A percentile compares a stretch with the other conserved stretches of the same genome.
phyloP scores from a whole-genome alignment of 1,140 invertebrate genomes.

The Lethrus apterus region DNA sequence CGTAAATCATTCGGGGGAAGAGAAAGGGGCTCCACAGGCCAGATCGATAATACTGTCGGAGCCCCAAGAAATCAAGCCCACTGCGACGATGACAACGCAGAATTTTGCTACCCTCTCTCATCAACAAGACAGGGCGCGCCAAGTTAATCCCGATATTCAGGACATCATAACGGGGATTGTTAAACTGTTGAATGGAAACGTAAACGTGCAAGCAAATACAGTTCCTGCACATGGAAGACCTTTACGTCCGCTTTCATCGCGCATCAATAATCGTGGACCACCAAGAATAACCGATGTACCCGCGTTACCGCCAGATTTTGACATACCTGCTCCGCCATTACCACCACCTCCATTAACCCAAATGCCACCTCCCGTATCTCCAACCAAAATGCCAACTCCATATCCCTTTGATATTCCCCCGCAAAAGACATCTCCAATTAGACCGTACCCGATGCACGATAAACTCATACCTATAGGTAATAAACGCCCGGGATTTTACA shows the following conservation, averaged over 20 bases:
- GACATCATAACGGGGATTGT: conserved; percentile 87
- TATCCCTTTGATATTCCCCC: conserved; percentile 62
- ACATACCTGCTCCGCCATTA: conserved; percentile 48
- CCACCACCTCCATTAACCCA: conserved; percentile 43
- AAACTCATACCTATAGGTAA: conserved; percentile 56
- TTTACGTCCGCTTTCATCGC: conserved; percentile 50
- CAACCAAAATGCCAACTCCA: conserved; percentile 51
- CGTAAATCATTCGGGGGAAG: conserved; percentile 55
- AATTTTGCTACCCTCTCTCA: conserved; percentile 35
- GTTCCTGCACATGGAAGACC: conserved; percentile 46
- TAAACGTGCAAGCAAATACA: conserved; percentile 68
- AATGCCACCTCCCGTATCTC: conserved; percentile 44
- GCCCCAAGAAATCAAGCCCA: conserved; percentile 51
- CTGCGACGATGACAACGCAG: conserved; percentile 41
- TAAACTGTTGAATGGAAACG: conserved; percentile 80
- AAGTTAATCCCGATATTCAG: conserved; percentile 74
- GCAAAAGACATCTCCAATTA: conserved; percentile 37
- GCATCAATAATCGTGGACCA: conserved; percentile 85
- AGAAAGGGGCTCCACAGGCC: conserved; percentile 54
- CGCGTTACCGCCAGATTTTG: conserved; percentile 59
- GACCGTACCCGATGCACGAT: conserved; percentile 62
- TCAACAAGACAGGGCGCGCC: conserved; percentile 41
- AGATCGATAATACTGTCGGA: conserved; percentile 52
- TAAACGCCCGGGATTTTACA: conserved; percentile 46
- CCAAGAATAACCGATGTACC: conserved; percentile 71